phyloP scores from a whole-genome alignment of 1,140 invertebrate species.

The Archivesica marissinica region DNA sequence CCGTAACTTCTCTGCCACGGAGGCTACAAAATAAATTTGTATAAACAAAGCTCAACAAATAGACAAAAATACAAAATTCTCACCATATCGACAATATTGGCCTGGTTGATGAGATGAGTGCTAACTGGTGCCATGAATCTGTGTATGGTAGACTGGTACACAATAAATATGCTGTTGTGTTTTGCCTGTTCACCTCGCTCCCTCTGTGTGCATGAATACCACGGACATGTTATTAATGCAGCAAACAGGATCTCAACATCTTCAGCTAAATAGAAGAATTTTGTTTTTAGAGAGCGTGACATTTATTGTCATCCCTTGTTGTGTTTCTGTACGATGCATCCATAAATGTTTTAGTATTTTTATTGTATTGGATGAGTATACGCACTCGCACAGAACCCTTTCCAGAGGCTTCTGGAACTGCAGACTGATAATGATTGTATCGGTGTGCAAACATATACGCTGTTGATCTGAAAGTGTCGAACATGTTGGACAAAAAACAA shows the following conservation, averaged over 20 bases:
- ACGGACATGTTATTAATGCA: conserved; percentile 70
- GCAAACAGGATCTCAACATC: conserved; percentile 63
- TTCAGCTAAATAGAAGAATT: conserved; percentile 5
- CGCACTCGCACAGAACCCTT: background rate
- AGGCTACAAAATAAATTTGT: too few species aligned
- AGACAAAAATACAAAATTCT: too few species aligned
- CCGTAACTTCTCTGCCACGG: too few species aligned
- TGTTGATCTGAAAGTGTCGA: too few species aligned
- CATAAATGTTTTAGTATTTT: too few species aligned
- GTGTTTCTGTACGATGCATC: too few species aligned
- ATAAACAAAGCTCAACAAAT: too few species aligned
- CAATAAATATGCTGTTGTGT: conserved; percentile 70
- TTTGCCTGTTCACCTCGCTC: conserved; percentile 75
- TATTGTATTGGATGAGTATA: background rate
- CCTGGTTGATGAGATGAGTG: conserved; percentile 29
- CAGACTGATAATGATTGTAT: background rate
- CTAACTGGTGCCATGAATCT: conserved; percentile 35
- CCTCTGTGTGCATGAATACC: conserved; percentile 69
- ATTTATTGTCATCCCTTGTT: too few species aligned
- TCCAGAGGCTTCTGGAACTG: background rate
- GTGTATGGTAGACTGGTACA: conserved; percentile 53
- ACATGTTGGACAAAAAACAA: too few species aligned
- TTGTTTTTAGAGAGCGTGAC: too few species aligned
- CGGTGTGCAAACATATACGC: background rate
- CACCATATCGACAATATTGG: conserved; percentile 55